Conservation (phyloP, 2,113 vertebrate genomes). For the Rhabdomys dilectus region DNA sequence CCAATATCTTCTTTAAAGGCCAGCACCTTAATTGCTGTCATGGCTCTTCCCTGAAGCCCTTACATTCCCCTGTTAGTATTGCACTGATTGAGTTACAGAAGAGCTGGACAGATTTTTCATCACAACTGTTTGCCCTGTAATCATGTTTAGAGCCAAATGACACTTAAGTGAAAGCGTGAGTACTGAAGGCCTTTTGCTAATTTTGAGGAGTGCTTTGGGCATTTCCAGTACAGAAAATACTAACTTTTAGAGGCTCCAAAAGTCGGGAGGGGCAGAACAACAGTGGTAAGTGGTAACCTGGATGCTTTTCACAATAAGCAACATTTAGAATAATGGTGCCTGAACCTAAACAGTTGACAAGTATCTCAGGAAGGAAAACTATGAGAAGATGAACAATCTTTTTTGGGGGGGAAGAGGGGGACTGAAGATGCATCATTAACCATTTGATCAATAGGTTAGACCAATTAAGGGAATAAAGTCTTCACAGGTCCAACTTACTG, state of each 20-base stretch:
- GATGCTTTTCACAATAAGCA: background rate
- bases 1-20: constrained; percentile 71
- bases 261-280: background rate
- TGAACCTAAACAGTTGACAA: background rate
- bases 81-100: constrained; percentile 76
- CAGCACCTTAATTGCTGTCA: constrained; percentile 64
- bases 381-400: background rate
- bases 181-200: constrained; percentile 55
- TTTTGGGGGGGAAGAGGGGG: background rate
- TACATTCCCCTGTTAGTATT: constrained; percentile 73
- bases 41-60: constrained; percentile 69
- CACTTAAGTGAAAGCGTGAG: constrained; percentile 55
- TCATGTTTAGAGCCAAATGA: constrained; percentile 72
- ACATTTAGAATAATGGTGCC: background rate
- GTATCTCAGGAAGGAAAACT: background rate
- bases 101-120: constrained; percentile 75
- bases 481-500: background rate
- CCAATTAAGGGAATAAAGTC: background rate
- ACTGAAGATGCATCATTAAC: background rate
- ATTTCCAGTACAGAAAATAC: constrained; percentile 39
- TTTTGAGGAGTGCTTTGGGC: constrained; percentile 44
- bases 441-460: background rate
- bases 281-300: background rate
- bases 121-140: constrained; percentile 65
- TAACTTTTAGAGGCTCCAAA: constrained; percentile 24